Evolutionary conservation across 2,113 vertebrate species (phyloP).

Genomic region (Ageneiosus marmoratus): DNA sequence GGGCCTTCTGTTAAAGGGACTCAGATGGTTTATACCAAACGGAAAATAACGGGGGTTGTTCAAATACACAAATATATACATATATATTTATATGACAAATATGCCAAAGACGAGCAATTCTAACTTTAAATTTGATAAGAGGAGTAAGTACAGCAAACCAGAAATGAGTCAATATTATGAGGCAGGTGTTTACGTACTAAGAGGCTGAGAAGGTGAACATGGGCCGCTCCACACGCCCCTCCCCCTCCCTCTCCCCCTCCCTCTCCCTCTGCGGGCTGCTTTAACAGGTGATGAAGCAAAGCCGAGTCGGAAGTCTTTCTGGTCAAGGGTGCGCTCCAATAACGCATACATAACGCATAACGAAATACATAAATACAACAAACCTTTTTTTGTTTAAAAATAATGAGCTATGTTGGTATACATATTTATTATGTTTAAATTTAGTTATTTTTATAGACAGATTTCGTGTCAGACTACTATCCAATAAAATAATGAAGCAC

Average conservation of each 20-base stretch:
- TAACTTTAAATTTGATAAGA: not conserved
- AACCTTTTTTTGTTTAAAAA: too few relatives aligned
- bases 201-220: not conserved
- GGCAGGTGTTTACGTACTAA: too few relatives aligned
- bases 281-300: constrained; percentile 6
- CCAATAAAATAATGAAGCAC: not conserved
- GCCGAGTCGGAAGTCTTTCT: not conserved
- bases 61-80: not conserved
- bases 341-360: constrained; percentile 1
- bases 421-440: not conserved
- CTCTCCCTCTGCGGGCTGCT: not conserved
- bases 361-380: too few relatives aligned
- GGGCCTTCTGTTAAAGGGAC: constrained; percentile 17
- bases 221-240: not conserved
- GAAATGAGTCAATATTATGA: not conserved
- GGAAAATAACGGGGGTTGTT: not conserved
- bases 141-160: fast-evolving
- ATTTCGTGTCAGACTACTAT: not conserved
- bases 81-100: not conserved
- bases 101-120: not conserved
- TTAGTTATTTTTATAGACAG: not conserved
- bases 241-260: not conserved
- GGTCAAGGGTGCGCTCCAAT: not conserved
- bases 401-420: too few relatives aligned
- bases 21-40: constrained; percentile 32